These are phyloP conservation scores for Hypocryptadius cinnamomeus DNA, from an alignment of 2,113 vertebrate species.

Conservation along the genomic window DNA sequence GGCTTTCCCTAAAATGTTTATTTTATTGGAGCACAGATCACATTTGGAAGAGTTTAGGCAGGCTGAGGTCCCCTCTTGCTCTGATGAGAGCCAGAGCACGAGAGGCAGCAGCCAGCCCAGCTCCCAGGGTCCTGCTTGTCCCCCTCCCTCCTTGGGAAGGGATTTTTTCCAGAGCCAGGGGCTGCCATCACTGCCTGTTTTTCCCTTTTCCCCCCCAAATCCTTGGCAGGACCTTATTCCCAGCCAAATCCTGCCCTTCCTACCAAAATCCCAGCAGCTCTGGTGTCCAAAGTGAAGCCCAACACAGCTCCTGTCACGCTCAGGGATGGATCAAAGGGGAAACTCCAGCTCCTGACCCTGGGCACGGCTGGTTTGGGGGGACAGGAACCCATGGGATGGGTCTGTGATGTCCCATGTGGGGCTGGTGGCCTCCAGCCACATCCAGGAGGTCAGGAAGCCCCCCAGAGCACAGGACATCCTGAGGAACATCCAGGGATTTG, in stretches of 20 bases:
- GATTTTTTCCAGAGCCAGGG: background rate
- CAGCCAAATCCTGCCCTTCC: background rate
- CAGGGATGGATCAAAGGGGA: background rate
- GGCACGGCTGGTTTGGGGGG: background rate
- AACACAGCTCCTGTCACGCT: accelerated
- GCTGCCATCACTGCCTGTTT: background rate
- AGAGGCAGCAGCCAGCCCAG: background rate
- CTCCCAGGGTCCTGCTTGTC: background rate
- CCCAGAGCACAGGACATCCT: background rate
- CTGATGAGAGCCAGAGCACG: background rate
- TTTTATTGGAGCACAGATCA: slow-evolving; percentile 20
- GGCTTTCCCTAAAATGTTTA: slow-evolving; percentile 33
- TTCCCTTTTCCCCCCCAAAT: accelerated
- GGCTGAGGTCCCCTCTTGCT: background rate
- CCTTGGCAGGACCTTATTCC: background rate
- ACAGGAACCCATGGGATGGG: accelerated
- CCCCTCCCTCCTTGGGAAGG: background rate
- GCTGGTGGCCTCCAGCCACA: background rate
- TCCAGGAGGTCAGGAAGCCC: background rate
- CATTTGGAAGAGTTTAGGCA: slow-evolving; percentile 47
- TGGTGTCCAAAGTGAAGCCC: background rate
- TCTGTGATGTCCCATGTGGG: background rate
- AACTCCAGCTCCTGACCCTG: background rate
- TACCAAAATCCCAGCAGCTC: background rate
- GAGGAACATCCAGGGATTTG: background rate